Base-by-base conservation (phyloP, 2,888 invertebrate species). In the Apodemia zela region DNA sequence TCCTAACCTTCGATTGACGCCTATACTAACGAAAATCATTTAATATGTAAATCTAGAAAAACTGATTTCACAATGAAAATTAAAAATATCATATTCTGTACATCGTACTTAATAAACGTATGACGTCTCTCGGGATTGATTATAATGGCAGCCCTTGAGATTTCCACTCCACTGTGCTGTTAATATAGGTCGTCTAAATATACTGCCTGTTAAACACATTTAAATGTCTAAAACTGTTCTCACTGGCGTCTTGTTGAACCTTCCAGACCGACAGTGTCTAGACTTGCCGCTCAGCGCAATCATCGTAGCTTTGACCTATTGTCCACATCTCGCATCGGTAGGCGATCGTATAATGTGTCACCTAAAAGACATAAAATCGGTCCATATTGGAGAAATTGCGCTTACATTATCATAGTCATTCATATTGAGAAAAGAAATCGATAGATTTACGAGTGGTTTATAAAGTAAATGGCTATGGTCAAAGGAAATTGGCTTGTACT, bases 121-220 rank as follows among this genome's bases (percentile, higher is more conserved):
- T 13, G 21, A 51, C 3, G 6, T 51, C 18, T 18, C 18, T 51
- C 25, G 51, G 13, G 21, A 3, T 18, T 51, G 8, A 21, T 6
- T 51, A 13, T 21, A 51, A 51, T 13, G 18, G 13, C 25, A 21
- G 1, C 54, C 25, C 54, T 54, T 54, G 54, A 15, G 45, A n/a
- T 45, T 45, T 45, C 25, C 54, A 54, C 25, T 25, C 54, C 54
- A 54, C 54, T 21, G 25, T 21, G 25, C 54, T 13, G 25, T 21
- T 15, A 54, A 54, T 54, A 51, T 51, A 25, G 54, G 54, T 54
- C 54, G 54, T 54, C 54, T 54, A 54, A 54, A 54, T 21, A 54
- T 25, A 25, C 11, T 25, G 13, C 54, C 54, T 6, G 21, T 54
- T 54, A 51, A 51, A 15, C 54, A 5, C 54, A 25, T 21, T 54